phyloP scores from a whole-genome alignment of 2,888 invertebrate species.

The Diarsia rubi region DNA sequence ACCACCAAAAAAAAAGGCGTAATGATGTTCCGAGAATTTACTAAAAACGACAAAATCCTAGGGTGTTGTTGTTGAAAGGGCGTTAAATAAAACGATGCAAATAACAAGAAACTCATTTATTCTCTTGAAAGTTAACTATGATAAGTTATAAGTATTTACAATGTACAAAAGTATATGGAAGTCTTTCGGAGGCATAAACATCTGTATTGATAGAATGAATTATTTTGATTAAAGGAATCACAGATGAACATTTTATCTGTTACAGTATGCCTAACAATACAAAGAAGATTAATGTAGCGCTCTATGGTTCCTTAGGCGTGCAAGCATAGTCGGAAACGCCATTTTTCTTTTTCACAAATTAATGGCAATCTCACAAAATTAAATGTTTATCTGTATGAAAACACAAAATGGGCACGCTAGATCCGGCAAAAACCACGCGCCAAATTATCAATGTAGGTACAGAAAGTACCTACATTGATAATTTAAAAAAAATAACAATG shows the following conservation, averaged over 20 bases:
- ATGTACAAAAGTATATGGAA: constrained; percentile 50
- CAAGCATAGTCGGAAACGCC: not conserved
- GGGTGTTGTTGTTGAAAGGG: not conserved
- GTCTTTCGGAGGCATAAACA: constrained; percentile 29
- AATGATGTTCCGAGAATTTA: not conserved
- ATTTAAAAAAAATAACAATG: not conserved
- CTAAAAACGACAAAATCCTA: not conserved
- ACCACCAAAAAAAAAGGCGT: not conserved
- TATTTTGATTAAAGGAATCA: constrained; percentile 3
- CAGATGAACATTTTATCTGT: constrained; percentile 2
- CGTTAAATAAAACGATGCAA: constrained; percentile 33
- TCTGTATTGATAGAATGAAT: not conserved
- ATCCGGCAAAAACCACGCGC: not conserved
- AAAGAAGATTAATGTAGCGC: not conserved
- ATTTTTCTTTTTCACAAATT: not conserved
- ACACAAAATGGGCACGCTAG: not conserved
- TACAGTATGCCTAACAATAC: not conserved
- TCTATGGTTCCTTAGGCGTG: not conserved
- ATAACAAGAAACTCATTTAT: constrained; percentile 60
- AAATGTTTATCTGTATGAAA: not conserved
- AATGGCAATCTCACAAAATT: not conserved
- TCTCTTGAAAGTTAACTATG: constrained; percentile 49
- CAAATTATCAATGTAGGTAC: not conserved
- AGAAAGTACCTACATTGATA: no score
- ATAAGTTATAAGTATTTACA: constrained; percentile 61